Evolutionary conservation across 2,888 invertebrate species (phyloP).

Genomic region (Phaonia tiefii): DNA sequence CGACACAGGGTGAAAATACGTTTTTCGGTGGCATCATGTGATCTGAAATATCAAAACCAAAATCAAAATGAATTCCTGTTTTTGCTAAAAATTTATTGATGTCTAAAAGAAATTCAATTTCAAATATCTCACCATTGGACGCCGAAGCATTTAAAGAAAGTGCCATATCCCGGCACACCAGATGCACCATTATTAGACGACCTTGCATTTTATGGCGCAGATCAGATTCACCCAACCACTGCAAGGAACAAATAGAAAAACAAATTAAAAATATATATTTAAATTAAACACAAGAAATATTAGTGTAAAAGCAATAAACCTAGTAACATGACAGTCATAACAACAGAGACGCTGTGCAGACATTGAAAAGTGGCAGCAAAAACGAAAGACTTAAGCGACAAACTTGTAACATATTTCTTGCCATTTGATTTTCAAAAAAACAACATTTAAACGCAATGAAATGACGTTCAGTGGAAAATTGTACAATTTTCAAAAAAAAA

Average conservation of each 20-base stretch:
- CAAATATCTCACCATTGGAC: constrained; percentile 46
- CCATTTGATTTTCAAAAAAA: too few relatives aligned
- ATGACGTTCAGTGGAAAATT: constrained; percentile 28
- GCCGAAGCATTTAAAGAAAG: constrained; percentile 80
- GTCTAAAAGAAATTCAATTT: background rate
- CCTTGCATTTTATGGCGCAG: constrained; percentile 89
- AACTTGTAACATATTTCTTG: constrained; percentile 28
- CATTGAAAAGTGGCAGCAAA: background rate
- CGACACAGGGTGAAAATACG: constrained; percentile 91
- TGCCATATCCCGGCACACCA: constrained; percentile 89
- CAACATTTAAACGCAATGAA: background rate
- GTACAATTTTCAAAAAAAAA: too few relatives aligned
- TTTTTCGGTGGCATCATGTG: constrained; percentile 81
- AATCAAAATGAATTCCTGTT: background rate
- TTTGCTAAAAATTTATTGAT: background rate
- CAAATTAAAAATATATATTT: background rate
- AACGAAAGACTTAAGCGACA: constrained; percentile 42
- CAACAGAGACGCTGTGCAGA: background rate
- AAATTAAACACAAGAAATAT: background rate
- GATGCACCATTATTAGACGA: constrained; percentile 88
- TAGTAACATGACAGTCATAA: background rate
- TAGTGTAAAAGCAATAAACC: background rate
- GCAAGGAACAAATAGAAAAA: constrained; percentile 72
- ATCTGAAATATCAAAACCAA: constrained; percentile 60
- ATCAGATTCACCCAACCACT: constrained; percentile 93